Conservation (phyloP, 2,888 invertebrate genomes). For the Chrysolina oricalcia region DNA sequence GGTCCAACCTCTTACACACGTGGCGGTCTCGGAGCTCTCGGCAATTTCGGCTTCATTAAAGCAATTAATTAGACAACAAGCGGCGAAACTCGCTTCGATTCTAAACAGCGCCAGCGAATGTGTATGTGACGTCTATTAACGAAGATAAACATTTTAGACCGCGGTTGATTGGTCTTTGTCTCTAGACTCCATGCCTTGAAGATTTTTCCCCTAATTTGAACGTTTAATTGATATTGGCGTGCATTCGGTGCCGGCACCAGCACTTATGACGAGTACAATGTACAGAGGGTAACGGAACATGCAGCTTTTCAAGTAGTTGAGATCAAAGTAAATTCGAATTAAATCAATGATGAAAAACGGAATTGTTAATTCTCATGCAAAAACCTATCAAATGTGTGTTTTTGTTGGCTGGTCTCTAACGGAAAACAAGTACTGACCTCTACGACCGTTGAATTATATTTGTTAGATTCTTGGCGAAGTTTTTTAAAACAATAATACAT, state of each 20-base stretch:
- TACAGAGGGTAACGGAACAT: neutral
- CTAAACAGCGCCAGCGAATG: conserved; percentile 63
- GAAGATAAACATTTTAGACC: conserved; percentile 46
- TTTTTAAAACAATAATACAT: too few species aligned
- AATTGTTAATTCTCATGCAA: too few species aligned
- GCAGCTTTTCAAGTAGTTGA: too few species aligned
- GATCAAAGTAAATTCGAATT: too few species aligned
- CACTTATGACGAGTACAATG: neutral
- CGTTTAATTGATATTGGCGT: conserved; percentile 29
- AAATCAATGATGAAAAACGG: too few species aligned
- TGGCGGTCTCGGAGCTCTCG: conserved; percentile 54
- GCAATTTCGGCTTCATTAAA: conserved; percentile 67
- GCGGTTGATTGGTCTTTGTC: conserved; percentile 36
- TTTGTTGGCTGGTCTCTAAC: too few species aligned
- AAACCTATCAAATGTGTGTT: too few species aligned
- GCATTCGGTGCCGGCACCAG: conserved; percentile 8
- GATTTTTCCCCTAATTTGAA: conserved; percentile 30
- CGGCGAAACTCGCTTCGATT: conserved; percentile 62
- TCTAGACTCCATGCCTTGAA: conserved; percentile 7
- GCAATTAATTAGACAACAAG: conserved; percentile 68
- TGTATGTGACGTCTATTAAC: conserved; percentile 61
- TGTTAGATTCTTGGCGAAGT: too few species aligned
- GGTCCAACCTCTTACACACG: conserved; percentile 50
- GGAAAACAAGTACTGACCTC: too few species aligned
- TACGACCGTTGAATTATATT: too few species aligned